Percentiles rank a stretch among this genome's conserved stretches.
These are phyloP conservation scores for Drosophila tropicalis DNA, from an alignment of 1,140 invertebrate genomes.

Conservation along the genomic window DNA sequence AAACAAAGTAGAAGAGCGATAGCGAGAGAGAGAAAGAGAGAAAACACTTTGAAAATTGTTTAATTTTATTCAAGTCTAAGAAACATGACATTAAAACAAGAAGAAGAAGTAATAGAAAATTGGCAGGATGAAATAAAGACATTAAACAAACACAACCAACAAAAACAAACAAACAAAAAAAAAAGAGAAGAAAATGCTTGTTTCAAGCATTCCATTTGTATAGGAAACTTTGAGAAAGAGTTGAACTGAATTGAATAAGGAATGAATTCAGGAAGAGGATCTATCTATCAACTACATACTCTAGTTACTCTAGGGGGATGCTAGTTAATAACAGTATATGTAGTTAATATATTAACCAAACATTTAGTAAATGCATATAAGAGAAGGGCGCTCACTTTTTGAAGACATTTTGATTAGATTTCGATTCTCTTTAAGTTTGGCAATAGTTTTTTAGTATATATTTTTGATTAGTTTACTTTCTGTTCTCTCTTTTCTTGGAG, in stretches of 20 bases:
- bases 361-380: constrained; percentile 44
- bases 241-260: background rate
- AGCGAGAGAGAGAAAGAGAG: background rate
- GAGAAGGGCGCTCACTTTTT: constrained; percentile 65
- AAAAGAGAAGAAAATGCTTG: no score
- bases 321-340: constrained; percentile 25
- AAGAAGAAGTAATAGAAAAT: no score
- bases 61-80: background rate
- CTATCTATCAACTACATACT: constrained; percentile 16
- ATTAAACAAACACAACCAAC: no score
- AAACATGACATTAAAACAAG: no score
- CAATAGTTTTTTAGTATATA: constrained; percentile 19
- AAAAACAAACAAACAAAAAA: no score
- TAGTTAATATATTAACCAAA: no score
- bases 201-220: no score
- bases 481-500: constrained; percentile 18
- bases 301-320: constrained; percentile 44
- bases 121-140: no score
- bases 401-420: constrained; percentile 68
- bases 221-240: no score
- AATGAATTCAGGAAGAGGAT: background rate
- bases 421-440: constrained; percentile 31
- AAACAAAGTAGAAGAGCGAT: background rate
- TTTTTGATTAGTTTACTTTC: constrained; percentile 16
- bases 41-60: background rate